Evolutionary conservation across 2,888 invertebrate genomes (phyloP).

Genomic region (Hirudinaria manillensis): DNA sequence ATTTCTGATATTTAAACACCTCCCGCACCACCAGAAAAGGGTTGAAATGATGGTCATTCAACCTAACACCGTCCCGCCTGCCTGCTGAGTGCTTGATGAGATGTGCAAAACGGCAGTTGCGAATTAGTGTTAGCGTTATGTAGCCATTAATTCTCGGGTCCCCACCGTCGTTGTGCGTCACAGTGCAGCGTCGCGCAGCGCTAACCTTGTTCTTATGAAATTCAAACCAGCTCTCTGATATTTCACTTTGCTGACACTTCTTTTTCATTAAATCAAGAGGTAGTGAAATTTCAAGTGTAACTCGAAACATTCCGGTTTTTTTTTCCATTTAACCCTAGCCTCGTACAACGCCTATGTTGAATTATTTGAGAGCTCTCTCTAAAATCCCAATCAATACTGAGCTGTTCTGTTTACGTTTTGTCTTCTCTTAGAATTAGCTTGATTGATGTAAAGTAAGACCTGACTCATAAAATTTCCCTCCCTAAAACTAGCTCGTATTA

Average conservation of each 20-base stretch:
- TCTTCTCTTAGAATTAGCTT: constrained; percentile 9
- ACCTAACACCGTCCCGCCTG: neutral
- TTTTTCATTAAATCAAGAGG: neutral
- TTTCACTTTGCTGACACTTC: neutral
- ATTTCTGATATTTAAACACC: neutral
- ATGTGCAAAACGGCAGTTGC: constrained; percentile 13
- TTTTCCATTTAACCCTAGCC: neutral
- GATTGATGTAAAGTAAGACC: neutral
- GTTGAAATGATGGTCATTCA: constrained; percentile 4
- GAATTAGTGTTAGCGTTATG: constrained; percentile 16
- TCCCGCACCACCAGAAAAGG: too few species aligned
- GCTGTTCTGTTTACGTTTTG: constrained; percentile 19
- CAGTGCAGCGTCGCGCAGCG: neutral
- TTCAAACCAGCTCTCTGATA: too few species aligned
- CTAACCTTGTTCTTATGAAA: too few species aligned
- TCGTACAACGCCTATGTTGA: constrained; percentile 4
- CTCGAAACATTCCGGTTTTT: neutral
- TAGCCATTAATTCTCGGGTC: constrained; percentile 8
- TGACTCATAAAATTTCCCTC: too few species aligned
- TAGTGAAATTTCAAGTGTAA: neutral
- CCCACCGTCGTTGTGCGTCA: neutral
- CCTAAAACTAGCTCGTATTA: too few species aligned
- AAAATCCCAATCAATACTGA: constrained; percentile 13
- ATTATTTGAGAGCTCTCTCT: constrained; percentile 12
- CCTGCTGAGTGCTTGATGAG: neutral